A percentile compares a stretch with the other conserved stretches of the same genome.
Conservation (phyloP, 2,113 vertebrate genomes). For the Hiodon alosoides region DNA sequence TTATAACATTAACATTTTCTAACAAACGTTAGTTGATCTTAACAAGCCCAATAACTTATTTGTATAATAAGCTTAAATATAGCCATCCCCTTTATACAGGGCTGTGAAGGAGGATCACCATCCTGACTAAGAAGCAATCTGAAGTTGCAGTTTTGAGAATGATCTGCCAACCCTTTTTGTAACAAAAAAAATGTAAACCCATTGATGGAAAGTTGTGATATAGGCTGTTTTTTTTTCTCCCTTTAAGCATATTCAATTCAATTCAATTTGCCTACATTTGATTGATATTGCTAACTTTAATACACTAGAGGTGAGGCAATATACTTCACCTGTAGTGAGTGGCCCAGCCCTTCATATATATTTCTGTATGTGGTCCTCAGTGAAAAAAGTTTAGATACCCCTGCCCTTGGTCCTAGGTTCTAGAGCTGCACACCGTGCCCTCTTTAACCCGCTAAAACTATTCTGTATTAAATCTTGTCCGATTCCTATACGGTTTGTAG, state of each 20-base stretch:
- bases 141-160: not conserved
- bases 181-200: no score
- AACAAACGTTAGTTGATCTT: not conserved
- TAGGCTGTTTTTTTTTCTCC: not conserved
- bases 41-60: slow-evolving; percentile 1
- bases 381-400: no score
- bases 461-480: no score
- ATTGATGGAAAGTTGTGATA: slow-evolving; percentile 1
- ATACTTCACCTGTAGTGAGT: not conserved
- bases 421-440: no score
- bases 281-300: not conserved
- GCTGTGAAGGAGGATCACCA: not conserved
- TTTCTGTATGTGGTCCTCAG: no score
- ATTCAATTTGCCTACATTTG: not conserved
- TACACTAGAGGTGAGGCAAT: not conserved
- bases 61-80: not conserved
- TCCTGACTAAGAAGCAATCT: not conserved
- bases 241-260: no score
- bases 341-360: not conserved
- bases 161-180: not conserved
- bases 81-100: not conserved
- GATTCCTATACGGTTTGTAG: no score
- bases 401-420: no score
- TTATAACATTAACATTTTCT: not conserved
- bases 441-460: no score